Conservation (phyloP, 2,888 invertebrate species). For the Idaea dimidiata region DNA sequence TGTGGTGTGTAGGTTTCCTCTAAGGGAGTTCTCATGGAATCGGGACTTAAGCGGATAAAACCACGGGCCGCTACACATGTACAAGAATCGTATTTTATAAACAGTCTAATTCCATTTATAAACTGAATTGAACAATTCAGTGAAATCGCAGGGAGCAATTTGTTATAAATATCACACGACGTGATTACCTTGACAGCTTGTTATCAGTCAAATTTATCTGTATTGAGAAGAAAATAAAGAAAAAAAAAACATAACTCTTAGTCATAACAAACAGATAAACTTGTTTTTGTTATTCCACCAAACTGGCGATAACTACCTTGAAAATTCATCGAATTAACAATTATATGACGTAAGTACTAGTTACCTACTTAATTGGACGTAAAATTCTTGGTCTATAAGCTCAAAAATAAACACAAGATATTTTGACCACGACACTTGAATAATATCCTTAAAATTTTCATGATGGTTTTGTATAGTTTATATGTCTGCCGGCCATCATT, state of each 20-base stretch:
- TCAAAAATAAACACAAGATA: neutral
- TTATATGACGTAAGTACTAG: neutral
- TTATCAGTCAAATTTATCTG: constrained; percentile 1
- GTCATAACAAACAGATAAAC: neutral
- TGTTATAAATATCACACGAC: too few species aligned
- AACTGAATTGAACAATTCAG: too few species aligned
- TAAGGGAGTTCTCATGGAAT: too few species aligned
- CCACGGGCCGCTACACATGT: too few species aligned
- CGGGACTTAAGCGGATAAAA: too few species aligned
- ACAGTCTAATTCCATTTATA: too few species aligned
- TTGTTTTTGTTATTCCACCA: neutral
- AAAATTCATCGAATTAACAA: neutral
- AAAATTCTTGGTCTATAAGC: neutral
- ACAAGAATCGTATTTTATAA: too few species aligned
- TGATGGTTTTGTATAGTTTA: too few species aligned
- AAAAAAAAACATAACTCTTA: neutral
- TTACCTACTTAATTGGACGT: neutral
- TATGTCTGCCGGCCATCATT: too few species aligned
- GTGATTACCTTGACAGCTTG: neutral
- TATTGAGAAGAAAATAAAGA: neutral
- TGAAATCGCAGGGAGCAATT: too few species aligned
- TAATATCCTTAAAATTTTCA: neutral
- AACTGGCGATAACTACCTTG: neutral
- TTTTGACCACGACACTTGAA: neutral
- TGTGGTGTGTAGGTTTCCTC: too few species aligned